A percentile compares a stretch with the other conserved stretches of the same genome.
Evolutionary conservation across 2,797 vertebrate genomes (phyloP).

Genomic region (Trachurus trachurus): DNA sequence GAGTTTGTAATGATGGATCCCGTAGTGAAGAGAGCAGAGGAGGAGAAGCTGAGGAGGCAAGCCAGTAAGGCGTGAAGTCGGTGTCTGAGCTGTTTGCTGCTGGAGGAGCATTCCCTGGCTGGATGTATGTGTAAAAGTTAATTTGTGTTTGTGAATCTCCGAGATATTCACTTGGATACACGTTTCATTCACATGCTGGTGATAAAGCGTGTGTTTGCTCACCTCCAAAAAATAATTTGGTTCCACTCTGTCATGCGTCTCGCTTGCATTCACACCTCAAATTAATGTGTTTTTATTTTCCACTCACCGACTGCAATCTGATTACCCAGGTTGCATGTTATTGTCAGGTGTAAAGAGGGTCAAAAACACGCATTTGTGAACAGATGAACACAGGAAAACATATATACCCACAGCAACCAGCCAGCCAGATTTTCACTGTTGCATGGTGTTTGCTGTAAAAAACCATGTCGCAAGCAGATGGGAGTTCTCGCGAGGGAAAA

Average conservation of each 20-base stretch:
- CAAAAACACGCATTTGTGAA: slow-evolving; percentile 10
- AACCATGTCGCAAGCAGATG: slow-evolving; percentile 69
- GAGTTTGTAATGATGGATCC: background rate
- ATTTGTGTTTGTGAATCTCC: slow-evolving; percentile 44
- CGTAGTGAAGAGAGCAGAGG: background rate
- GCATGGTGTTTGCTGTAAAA: slow-evolving; percentile 72
- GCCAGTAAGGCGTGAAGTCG: slow-evolving; percentile 10
- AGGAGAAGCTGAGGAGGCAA: background rate
- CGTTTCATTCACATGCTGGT: slow-evolving; percentile 24
- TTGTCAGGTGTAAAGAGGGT: slow-evolving; percentile 26
- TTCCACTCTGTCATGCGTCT: slow-evolving; percentile 6
- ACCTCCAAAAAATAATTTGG: slow-evolving; percentile 1
- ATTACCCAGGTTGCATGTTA: slow-evolving; percentile 19
- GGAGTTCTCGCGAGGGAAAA: slow-evolving; percentile 71
- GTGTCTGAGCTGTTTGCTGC: background rate
- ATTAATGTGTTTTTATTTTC: slow-evolving; percentile 27
- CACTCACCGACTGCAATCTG: background rate
- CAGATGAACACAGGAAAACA: slow-evolving; percentile 1
- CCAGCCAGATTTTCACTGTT: slow-evolving; percentile 12
- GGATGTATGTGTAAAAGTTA: slow-evolving; percentile 18
- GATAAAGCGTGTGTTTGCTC: slow-evolving; percentile 16
- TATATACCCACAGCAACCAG: background rate
- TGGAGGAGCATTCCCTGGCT: background rate
- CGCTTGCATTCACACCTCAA: slow-evolving; percentile 18
- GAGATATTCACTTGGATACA: slow-evolving; percentile 22